Conservation (phyloP, 2,113 vertebrate species). For the Osmerus eperlanus region DNA sequence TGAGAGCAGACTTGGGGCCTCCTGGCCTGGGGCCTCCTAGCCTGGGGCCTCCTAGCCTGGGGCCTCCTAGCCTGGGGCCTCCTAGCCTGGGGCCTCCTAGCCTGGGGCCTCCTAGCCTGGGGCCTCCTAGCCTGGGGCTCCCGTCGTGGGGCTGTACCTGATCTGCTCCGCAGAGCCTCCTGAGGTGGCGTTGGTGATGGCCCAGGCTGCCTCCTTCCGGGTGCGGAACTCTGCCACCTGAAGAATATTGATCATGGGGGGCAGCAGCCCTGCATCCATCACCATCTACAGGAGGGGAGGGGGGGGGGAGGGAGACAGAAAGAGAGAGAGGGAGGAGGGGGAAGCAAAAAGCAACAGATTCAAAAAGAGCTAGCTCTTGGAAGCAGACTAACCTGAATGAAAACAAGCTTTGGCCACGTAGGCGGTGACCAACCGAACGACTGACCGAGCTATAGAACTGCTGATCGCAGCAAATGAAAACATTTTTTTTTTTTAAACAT, state of each 20-base stretch:
- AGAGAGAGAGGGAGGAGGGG: neutral
- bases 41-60: too few species aligned
- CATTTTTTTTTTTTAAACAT: neutral
- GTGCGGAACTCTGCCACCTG: conserved; percentile 97
- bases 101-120: too few species aligned
- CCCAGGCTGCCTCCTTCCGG: conserved; percentile 97
- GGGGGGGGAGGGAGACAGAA: neutral
- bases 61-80: conserved; percentile 9
- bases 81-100: conserved; percentile 77
- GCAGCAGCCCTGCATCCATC: conserved; percentile 91
- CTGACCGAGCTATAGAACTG: neutral
- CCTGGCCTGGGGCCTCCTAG: neutral
- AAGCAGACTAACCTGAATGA: neutral
- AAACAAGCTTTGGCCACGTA: neutral
- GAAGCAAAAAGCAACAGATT: too few species aligned
- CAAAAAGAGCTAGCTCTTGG: neutral
- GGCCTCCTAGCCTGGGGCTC: neutral
- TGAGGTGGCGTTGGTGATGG: conserved; percentile 95
- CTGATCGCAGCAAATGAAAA: neutral
- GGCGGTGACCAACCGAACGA: neutral
- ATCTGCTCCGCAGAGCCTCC: conserved; percentile 96
- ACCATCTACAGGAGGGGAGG: conserved; percentile 77
- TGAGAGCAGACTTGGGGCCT: neutral
- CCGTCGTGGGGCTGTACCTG: conserved; percentile 57
- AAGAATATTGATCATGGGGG: conserved; percentile 91